phyloP scores from a whole-genome alignment of 2,113 vertebrate genomes.

The Gobio gobio region DNA sequence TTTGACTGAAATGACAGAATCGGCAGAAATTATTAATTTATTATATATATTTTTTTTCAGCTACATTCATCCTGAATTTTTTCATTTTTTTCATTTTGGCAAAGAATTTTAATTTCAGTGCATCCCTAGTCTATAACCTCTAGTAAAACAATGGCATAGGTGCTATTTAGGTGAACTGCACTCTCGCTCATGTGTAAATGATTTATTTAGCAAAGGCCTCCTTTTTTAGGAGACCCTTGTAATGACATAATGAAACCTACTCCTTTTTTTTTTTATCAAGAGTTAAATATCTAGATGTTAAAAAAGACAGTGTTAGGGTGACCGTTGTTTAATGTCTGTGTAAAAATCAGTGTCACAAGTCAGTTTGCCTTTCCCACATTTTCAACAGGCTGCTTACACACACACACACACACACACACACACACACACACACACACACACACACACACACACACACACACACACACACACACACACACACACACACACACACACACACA shows the following conservation, averaged over 20 bases:
- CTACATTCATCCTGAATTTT: no score
- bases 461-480: no score
- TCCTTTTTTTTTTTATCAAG: background rate
- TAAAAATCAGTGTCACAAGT: slow-evolving; percentile 31
- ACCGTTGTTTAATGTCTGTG: slow-evolving; percentile 20
- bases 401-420: background rate
- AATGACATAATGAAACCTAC: background rate
- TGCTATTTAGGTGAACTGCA: background rate
- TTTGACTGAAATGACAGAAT: no score
- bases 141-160: background rate
- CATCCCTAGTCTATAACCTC: background rate
- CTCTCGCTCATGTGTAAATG: background rate
- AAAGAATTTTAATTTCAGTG: no score
- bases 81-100: no score
- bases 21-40: no score
- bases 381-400: slow-evolving; percentile 7
- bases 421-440: slow-evolving; percentile 38
- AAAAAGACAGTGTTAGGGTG: background rate
- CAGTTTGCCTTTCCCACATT: slow-evolving; percentile 49
- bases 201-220: background rate
- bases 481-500: no score
- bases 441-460: no score
- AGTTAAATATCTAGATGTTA: background rate
- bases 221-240: background rate
- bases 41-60: no score